Conservation (phyloP, 2,888 invertebrate genomes). For the Epistrophella euchroma region DNA sequence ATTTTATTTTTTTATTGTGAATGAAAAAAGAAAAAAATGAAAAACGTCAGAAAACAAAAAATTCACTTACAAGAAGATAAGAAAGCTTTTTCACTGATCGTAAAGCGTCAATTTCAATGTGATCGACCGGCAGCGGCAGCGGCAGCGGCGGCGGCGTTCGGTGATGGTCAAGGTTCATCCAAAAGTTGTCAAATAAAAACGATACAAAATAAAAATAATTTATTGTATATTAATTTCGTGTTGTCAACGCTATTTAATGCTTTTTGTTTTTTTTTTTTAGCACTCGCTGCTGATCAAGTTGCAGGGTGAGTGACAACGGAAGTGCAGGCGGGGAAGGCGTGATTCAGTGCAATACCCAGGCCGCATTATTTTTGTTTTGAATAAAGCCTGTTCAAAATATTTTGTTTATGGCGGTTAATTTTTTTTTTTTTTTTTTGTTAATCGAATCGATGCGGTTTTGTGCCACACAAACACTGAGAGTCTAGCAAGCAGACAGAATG, state of each 20-base stretch:
- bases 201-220: slow-evolving; percentile 47
- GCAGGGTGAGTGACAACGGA: not conserved
- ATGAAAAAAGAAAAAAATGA: not conserved
- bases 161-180: slow-evolving; percentile 73
- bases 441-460: slow-evolving; percentile 44
- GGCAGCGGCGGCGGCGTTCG: too few species aligned
- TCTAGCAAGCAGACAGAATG: slow-evolving; percentile 42
- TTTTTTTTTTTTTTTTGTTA: slow-evolving; percentile 30
- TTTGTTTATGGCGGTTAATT: slow-evolving; percentile 43
- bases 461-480: slow-evolving; percentile 32
- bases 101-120: slow-evolving; percentile 61
- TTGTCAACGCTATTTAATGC: slow-evolving; percentile 58
- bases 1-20: not conserved
- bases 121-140: slow-evolving; percentile 18
- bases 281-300: slow-evolving; percentile 40
- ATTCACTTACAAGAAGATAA: slow-evolving; percentile 13
- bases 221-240: slow-evolving; percentile 41
- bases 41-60: not conserved
- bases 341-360: slow-evolving; percentile 38
- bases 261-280: slow-evolving; percentile 30
- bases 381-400: slow-evolving; percentile 53
- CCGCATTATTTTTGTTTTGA: slow-evolving; percentile 29
- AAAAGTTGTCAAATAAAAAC: slow-evolving; percentile 55
- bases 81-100: slow-evolving; percentile 11
- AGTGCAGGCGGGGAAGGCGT: not conserved